These are phyloP conservation scores for Galaxea fascicularis DNA, from an alignment of 92 coral and sea anemone species.

Conservation along the genomic window DNA sequence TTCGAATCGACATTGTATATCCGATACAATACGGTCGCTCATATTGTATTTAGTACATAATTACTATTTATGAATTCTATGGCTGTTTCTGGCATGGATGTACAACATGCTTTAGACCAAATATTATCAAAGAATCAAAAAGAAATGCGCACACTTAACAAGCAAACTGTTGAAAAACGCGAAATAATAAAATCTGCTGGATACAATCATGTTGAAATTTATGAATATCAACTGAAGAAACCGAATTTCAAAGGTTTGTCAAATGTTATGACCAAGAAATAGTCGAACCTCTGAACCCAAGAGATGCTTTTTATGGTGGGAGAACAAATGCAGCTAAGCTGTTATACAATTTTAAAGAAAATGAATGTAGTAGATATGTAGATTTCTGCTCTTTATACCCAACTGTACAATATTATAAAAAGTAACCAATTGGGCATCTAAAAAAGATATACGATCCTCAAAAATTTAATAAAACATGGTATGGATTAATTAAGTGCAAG, in stretches of 20 bases:
- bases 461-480: background rate
- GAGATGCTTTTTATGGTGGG: background rate
- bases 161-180: too few relatives aligned
- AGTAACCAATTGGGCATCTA: background rate
- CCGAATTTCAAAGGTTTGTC: too few relatives aligned
- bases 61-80: background rate
- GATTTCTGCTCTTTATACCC: background rate
- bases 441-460: background rate
- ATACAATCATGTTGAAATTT: too few relatives aligned
- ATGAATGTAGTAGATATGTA: background rate
- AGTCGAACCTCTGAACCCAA: background rate
- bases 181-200: too few relatives aligned
- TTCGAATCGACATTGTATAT: too few relatives aligned
- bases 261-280: background rate
- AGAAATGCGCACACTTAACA: background rate
- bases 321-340: background rate
- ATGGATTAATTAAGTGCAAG: background rate
- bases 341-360: background rate
- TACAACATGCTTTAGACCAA: background rate
- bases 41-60: too few relatives aligned
- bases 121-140: background rate
- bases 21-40: too few relatives aligned
- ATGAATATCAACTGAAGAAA: background rate
- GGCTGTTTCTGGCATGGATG: background rate
- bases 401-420: background rate